Evolutionary conservation across 2,888 invertebrate species (phyloP).

Genomic region (Caenorhabditis wallacei): DNA sequence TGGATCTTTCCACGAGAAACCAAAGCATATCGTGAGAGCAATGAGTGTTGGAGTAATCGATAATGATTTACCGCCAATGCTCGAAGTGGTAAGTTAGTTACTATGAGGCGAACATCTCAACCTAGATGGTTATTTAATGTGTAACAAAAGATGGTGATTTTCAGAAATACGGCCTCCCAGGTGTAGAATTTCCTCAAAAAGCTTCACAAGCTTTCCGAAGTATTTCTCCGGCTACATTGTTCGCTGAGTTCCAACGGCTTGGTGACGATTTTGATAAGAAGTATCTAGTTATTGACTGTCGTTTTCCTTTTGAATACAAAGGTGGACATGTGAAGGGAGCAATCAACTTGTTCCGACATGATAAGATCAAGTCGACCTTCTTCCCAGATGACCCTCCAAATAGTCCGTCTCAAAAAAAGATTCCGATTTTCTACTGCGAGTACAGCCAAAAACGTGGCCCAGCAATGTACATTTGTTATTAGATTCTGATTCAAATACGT

Average conservation of each 20-base stretch:
- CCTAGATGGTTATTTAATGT: neutral
- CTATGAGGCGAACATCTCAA: too few species aligned
- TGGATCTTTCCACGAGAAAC: conserved; percentile 34
- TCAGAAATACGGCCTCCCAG: conserved; percentile 56
- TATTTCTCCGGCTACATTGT: conserved; percentile 51
- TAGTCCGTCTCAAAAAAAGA: conserved; percentile 18
- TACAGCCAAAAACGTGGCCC: conserved; percentile 97
- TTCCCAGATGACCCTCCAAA: conserved; percentile 36
- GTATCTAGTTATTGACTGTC: conserved; percentile 69
- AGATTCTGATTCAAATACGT: neutral
- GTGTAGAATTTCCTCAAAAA: conserved; percentile 59
- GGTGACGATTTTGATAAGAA: conserved; percentile 36
- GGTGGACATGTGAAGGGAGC: conserved; percentile 70
- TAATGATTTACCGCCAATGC: conserved; percentile 36
- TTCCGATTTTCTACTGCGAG: conserved; percentile 87
- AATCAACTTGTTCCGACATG: conserved; percentile 52
- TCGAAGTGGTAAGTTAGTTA: conserved; percentile 63
- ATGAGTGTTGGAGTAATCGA: conserved; percentile 58
- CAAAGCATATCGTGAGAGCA: conserved; percentile 40
- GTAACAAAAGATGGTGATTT: neutral
- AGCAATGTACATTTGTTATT: conserved; percentile 85
- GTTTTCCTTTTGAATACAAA: conserved; percentile 71
- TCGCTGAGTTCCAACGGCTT: conserved; percentile 53
- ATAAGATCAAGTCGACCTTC: conserved; percentile 54
- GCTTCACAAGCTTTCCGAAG: conserved; percentile 65